phyloP scores from a whole-genome alignment of 2,888 invertebrate genomes.

The Lordiphosa fenestrarum region DNA sequence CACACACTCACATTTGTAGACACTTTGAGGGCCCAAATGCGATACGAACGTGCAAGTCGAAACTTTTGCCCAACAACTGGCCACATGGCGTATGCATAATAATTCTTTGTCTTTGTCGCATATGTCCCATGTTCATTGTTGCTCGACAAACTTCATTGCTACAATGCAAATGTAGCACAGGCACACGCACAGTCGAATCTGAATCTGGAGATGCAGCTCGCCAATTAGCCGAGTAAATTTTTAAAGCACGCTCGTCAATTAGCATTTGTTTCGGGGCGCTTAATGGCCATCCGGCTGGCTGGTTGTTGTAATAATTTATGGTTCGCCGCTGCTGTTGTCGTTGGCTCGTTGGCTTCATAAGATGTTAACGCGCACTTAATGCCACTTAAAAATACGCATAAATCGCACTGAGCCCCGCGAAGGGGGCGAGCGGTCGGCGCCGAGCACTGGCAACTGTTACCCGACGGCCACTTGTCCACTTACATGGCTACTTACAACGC shows the following conservation, averaged over 20 bases:
- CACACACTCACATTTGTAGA: constrained; percentile 45
- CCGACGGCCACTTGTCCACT: constrained; percentile 58
- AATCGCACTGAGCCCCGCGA: constrained; percentile 44
- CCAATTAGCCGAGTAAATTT: constrained; percentile 57
- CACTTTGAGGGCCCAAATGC: constrained; percentile 51
- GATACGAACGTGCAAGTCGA: constrained; percentile 45
- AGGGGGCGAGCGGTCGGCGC: constrained; percentile 9
- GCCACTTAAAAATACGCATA: constrained; percentile 74
- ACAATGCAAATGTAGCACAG: constrained; percentile 43
- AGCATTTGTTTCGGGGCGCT: constrained; percentile 51
- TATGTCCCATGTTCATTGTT: constrained; percentile 36
- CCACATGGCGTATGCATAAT: constrained; percentile 64
- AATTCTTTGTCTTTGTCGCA: constrained; percentile 52
- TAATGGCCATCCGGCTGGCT: constrained; percentile 43
- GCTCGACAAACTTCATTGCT: constrained; percentile 45
- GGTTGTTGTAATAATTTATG: constrained; percentile 33
- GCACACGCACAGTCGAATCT: constrained; percentile 26
- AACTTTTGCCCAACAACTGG: constrained; percentile 47
- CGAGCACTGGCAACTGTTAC: constrained; percentile 40
- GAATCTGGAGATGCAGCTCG: constrained; percentile 21
- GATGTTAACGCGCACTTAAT: constrained; percentile 75
- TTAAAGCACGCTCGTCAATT: constrained; percentile 54
- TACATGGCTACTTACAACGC: constrained; percentile 70
- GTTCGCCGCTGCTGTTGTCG: constrained; percentile 17
- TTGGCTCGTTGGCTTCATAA: constrained; percentile 57